Evolutionary conservation across 2,113 vertebrate species (phyloP).

Genomic region (Trematomus loennbergii): DNA sequence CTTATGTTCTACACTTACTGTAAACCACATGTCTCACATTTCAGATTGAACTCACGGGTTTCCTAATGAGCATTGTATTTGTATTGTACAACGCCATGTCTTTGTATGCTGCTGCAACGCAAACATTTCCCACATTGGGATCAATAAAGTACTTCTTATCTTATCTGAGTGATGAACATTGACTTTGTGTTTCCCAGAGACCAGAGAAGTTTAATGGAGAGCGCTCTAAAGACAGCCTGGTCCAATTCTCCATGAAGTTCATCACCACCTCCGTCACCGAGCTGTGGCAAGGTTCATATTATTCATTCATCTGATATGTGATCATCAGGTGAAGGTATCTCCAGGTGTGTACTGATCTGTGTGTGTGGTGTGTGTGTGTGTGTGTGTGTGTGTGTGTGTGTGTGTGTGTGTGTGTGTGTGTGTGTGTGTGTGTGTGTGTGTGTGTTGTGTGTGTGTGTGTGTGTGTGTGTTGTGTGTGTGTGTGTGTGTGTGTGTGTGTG

Average conservation of each 20-base stretch:
- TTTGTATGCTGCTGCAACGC: no score
- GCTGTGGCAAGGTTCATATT: constrained; percentile 89
- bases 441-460: no score
- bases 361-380: neutral
- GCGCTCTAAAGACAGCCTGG: constrained; percentile 88
- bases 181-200: constrained; percentile 80
- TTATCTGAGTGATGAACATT: neutral
- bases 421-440: neutral
- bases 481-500: neutral
- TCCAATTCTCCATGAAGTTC: constrained; percentile 92
- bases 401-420: neutral
- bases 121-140: no score
- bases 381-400: neutral
- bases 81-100: no score
- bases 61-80: neutral
- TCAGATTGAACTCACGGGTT: no score
- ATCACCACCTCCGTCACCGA: constrained; percentile 90
- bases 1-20: no score
- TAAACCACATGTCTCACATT: no score
- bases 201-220: constrained; percentile 93
- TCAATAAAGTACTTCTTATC: no score
- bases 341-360: neutral
- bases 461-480: neutral
- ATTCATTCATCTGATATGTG: neutral
- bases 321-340: neutral